Base-by-base conservation (phyloP, 2,888 invertebrate species). In the Lepidonotus clava region DNA sequence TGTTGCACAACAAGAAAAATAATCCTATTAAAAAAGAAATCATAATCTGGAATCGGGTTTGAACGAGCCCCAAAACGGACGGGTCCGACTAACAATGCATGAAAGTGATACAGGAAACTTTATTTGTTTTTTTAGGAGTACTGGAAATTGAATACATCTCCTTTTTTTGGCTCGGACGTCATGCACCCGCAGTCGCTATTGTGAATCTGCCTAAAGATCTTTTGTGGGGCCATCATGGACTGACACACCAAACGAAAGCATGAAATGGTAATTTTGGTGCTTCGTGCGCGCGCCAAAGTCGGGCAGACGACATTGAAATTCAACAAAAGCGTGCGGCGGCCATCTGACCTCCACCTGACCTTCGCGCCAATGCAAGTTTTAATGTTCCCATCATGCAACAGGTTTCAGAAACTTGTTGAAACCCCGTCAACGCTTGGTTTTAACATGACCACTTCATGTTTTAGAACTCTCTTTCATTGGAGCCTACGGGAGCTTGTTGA, bases 261-360 rank as follows among this genome's bases (percentile, higher is more conserved):
- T 61, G 61, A 28, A 61, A 61, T 61, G 61, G 61, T 61, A 61
- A 61, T 61, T 61, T n/a, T 61, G 61, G 61, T 28, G 18, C 61
- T 61, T 61, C 24, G 2, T 61, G 24, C 28, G 5, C n/a, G 61
- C 61, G 24, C 4, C 61, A 61, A 61, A 61, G 28, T 28, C 61
- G 24, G 24, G 61, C 61, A 61, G 61, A 61, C 61, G 61, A 61
- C 61, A 61, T 18, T 61, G 61, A 28, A 18, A 24, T n/a, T 61
- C 28, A 61, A 11, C 21, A 61, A 61, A 11, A 14, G 24, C 61
- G 61, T 61, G 46, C 61, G 61, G 11, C 28, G 11, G 61, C 28
- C 28, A 32, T 61, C 61, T 61, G 61, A 61, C 61, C 61, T 32
- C 24, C 1, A 24, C 61, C 11, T 28, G 61, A 61, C 61, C 18